Evolutionary conservation across 2,113 vertebrate genomes (phyloP), one percentile per base, ranked within the genome.

Genomic region (Hippopotamus amphibius): DNA sequence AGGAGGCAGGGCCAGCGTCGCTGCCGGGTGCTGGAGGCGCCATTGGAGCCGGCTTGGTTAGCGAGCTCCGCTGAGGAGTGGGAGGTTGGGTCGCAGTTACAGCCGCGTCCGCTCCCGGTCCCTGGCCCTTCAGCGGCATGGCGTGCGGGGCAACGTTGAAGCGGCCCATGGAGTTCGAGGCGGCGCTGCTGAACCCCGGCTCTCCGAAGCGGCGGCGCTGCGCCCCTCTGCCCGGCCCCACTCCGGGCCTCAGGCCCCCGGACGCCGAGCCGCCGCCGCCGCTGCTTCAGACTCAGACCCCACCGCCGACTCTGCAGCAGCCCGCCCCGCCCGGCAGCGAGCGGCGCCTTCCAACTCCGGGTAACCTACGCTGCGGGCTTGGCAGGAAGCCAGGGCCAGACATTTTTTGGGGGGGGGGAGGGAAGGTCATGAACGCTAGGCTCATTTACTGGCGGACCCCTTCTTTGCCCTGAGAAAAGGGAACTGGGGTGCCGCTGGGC

Each of bases 161-260:
- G 97, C 98, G 99, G 94, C 99, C 99, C 87, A 99, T 99, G 99
- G 99, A 99, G 98, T 99, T 99, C 92, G 99, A 99, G 99, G 99
- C 99, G 98, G 99, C 99, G 98, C 99, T 99, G 97, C 99, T 99
- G 97, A 99, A 99, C 98, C 99, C 99, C 46, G 99, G 99, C 96
- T 99, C 99, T 93, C 99, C 99, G 50, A 99, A 99, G 98, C 99
- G 99, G 96, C 98, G 99, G 97, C 98, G 99, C 98, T 99, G 99
- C 98, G 99, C 98, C 96, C 99, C 99, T 91, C 97, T 99, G 81
- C 98, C 99, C 90, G 99, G 99, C 98, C 98, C 99, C 98, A 98
- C 99, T 68, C 98, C 98, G 98, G 99, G 98, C 97, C 99, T 99
- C 95, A 98, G 99, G 95, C 98, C 99, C 94, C 98, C 97, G 46